Evolutionary conservation across 2,797 vertebrate genomes (phyloP), one percentile per base, ranked within the genome.

Genomic region (Chanos chanos): DNA sequence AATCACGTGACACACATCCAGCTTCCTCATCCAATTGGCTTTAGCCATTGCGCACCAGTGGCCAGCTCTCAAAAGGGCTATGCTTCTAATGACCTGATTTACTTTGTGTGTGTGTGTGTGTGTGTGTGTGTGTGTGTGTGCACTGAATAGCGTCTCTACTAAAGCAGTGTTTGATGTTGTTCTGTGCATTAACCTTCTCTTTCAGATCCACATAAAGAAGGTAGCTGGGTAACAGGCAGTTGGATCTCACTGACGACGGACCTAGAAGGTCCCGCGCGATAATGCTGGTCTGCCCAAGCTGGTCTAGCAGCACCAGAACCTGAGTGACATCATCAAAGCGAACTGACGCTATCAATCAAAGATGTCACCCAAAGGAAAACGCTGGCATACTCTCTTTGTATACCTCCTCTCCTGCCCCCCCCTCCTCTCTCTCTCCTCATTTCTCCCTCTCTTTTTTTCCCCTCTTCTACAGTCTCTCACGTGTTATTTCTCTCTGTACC

Each of bases 201-300:
- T 88, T 78, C 89, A 99, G 97, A 94, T 99, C 79, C 97, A 99
- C 78, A 96, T 99, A 85, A 99, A 98, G 88, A 96, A 92, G 83
- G 75, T 89, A 76, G 82, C 92, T 79, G 92, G 90, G 71, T 94
- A 92, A 94, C 62, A 34, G 34, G 33, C 53, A 60, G 56, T 57
- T 31, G 54, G 67, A 7, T 56, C 57, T 59, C 66, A 68, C 80
- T 69, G 75, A 59, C 71, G 57, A 62, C 54, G 60, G 68, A 58
- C 71, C 73, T 59, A 18, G 52, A 68, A 71, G 72, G 62, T 79
- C 71, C 70, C 12, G 25, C 9, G 69, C 70, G 75, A 66, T 48
- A 69, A 66, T n/a, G 66, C 47, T 45, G 53, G 77, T 77, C 81
- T 84, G 81, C 80, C 76, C 62, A 74, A 28, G 44, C 66, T 72